Base-by-base conservation (phyloP, 2,888 invertebrate genomes). In the Neelides folsomi region DNA sequence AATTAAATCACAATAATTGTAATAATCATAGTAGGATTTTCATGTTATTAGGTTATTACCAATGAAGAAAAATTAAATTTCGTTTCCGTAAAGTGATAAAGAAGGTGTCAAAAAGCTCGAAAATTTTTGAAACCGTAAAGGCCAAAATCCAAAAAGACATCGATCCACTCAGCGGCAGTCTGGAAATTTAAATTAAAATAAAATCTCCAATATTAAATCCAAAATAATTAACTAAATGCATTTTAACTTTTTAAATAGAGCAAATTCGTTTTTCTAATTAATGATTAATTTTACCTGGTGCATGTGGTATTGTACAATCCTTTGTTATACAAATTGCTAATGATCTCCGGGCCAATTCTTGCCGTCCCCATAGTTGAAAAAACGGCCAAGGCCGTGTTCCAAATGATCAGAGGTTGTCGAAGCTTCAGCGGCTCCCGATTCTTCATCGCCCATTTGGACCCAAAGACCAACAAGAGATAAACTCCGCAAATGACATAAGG, bases 281-380 rank as follows among this genome's bases (percentile, higher is more conserved):
- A 5, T 27, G 27, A 27, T 3, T 27, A 27, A 27, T 36, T 18
- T 52, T 55, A 59, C 59, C 56, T 43, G 44, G 51, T 55, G 37
- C 59, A 59, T 8, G 55, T 54, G 4, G 59, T 52, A 8, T 46
- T 20, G 20, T 59, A 56, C 10, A 59, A 46, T n/a, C 59, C 59
- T 35, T 56, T 54, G 1, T 47, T 36, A n/a, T 56, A 50, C 2
- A 59, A 39, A 39, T 56, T 35, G 20, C 55, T 53, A 18, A 53
- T 49, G 12, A 59, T 45, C 49, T 59, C 59, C 8, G 59, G 59
- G n/a, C 52, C 51, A 10, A 56, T 54, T 37, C 59, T 42, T 1
- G 42, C 16, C 19, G 56, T 55, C 18, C 53, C 56, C 37, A 56
- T 53, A 1, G 47, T 43, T n/a, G 56, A 56, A 49, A 56, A 58